Percentiles rank a stretch among this genome's conserved stretches.
phyloP scores from a whole-genome alignment of 2,797 vertebrate genomes.

The Bradypodion pumilum region DNA sequence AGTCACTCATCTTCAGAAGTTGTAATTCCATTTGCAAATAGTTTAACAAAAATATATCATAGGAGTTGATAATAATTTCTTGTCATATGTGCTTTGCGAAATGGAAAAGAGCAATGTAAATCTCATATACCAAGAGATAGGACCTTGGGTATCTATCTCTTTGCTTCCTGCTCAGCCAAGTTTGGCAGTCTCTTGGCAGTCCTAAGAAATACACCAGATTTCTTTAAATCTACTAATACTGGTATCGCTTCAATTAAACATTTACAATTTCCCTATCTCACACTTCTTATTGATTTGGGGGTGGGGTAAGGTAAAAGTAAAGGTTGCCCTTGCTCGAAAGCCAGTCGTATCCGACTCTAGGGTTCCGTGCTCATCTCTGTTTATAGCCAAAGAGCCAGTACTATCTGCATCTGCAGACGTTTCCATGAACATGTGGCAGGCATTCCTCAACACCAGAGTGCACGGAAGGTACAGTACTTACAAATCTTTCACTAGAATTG shows the following conservation, averaged over 20 bases:
- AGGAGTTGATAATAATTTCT: neutral
- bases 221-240: neutral
- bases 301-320: no score
- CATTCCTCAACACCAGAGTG: no score
- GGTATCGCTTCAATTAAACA: neutral
- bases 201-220: neutral
- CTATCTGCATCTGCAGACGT: no score
- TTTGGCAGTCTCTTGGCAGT: neutral
- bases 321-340: no score
- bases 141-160: neutral
- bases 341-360: no score
- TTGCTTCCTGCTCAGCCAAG: neutral
- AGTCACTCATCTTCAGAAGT: neutral
- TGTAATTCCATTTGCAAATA: neutral
- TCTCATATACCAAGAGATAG: conserved; percentile 10
- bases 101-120: conserved; percentile 32
- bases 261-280: neutral
- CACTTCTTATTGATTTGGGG: neutral
- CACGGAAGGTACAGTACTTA: neutral
- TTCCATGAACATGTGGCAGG: no score
- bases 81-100: conserved; percentile 38
- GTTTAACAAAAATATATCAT: conserved; percentile 24
- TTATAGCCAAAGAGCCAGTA: no score
- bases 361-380: no score
- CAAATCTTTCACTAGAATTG: neutral